Conservation (phyloP, 2,797 vertebrate genomes). For the Molossus molossus region DNA sequence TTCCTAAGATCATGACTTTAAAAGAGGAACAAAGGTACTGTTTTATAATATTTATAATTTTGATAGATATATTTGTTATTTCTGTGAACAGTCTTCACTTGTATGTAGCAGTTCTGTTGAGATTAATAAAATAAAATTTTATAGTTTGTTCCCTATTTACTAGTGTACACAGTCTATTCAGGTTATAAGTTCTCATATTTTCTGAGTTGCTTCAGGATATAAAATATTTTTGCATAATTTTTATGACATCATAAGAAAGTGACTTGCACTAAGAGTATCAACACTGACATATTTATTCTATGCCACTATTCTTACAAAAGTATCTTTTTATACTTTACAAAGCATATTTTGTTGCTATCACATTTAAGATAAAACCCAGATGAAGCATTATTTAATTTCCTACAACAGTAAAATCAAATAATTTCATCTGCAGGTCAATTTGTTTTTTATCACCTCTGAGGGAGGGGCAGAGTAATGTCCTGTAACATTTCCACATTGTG, state of each 20-base stretch:
- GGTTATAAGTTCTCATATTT: neutral
- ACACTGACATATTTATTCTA: conserved; percentile 3
- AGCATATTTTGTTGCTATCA: conserved; percentile 62
- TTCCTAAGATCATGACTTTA: neutral
- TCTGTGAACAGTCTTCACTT: conserved; percentile 1
- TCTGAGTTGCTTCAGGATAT: conserved; percentile 36
- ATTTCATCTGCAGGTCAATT: conserved; percentile 62
- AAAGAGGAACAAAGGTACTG: neutral
- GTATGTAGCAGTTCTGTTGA: conserved; percentile 14
- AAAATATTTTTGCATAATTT: conserved; percentile 45
- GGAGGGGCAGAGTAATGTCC: neutral
- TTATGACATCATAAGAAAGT: neutral
- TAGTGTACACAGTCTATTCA: neutral
- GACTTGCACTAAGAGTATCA: neutral
- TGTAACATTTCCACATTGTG: conserved; percentile 27
- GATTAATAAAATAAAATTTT: conserved; percentile 50
- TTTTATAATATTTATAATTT: conserved; percentile 37
- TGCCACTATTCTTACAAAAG: neutral
- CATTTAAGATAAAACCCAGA: conserved; percentile 67
- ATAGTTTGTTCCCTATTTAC: conserved; percentile 46
- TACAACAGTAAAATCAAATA: conserved; percentile 46
- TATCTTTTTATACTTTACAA: conserved; percentile 30
- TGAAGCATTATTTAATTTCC: conserved; percentile 63
- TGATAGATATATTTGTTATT: neutral
- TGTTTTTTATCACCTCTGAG: conserved; percentile 54